Base-by-base conservation (phyloP, 2,888 invertebrate species). In the Coremacera marginata region DNA sequence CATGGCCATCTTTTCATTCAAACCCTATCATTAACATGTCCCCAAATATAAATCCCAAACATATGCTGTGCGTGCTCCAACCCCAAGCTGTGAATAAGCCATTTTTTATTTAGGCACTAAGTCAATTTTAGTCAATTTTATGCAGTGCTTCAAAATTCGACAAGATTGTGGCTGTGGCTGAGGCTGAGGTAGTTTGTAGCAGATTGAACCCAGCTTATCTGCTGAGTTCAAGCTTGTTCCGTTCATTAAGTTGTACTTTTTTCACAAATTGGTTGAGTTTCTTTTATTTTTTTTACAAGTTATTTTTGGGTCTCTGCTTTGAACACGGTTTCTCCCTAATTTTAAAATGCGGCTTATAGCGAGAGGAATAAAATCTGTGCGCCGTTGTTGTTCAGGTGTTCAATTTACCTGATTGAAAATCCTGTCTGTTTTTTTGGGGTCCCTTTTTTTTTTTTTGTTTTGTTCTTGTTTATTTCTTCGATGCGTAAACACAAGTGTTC, bases 401-500 rank as follows among this genome's bases (percentile, higher is more conserved):
- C 86, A 82, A 84, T 84, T 84, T 82, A 81, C 84, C 84, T 84
- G 84, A 86, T 84, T 86, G 85, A 85, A 85, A 83, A 44, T 84
- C 80, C 37, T 68, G 74, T 67, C n/a, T 27, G 25, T 70, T 31
- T 52, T 34, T 65, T 65, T n/a, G 16, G 31, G 63, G n/a, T 34
- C 63, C 63, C 63, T 31, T 37, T 16, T 37, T 31, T 34, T 67
- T 16, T 67, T 49, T n/a, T 44, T n/a, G 9, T 19, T 55, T 55
- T 55, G 7, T 55, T 55, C n/a, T 55, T 55, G 14, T 44, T 44
- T 44, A 44, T 44, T 44, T 44, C 11, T 55, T 55, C 19, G 55
- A 55, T 55, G 55, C 55, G 55, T 55, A 16, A 55, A 34, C 51
- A 31, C 65, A 74, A 65, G 74, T 52, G 65, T 74, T 65, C 74